A percentile compares a stretch with the other conserved stretches of the same genome.
These are phyloP conservation scores for Carassius carassius DNA, from an alignment of 2,113 vertebrate species.

Conservation along the genomic window DNA sequence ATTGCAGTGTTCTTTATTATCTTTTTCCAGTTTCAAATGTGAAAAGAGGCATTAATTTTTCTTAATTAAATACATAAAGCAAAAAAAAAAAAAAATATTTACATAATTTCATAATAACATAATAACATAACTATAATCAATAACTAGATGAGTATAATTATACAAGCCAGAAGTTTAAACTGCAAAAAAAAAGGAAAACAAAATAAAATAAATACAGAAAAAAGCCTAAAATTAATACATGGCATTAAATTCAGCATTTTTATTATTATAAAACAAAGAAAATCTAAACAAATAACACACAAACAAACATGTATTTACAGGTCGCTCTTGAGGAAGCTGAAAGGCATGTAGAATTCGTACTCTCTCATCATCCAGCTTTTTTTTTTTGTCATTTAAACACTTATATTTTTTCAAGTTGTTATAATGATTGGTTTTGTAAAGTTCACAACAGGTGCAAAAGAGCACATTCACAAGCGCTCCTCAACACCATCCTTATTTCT, in stretches of 20 bases:
- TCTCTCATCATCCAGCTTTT: constrained; percentile 48
- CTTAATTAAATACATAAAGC: constrained; percentile 91
- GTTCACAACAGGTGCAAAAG: constrained; percentile 53
- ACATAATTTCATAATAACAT: constrained; percentile 79
- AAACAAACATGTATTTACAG: constrained; percentile 72
- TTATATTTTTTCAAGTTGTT: constrained; percentile 64
- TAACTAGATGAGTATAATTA: constrained; percentile 79
- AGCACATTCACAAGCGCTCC: neutral
- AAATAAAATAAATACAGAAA: constrained; percentile 78
- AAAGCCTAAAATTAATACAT: constrained; percentile 47
- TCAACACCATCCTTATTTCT: neutral
- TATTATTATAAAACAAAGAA: constrained; percentile 55
- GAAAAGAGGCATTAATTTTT: constrained; percentile 87
- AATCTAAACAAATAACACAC: neutral
- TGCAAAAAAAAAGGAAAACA: constrained; percentile 70
- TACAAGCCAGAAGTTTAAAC: constrained; percentile 82
- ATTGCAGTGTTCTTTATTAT: constrained; percentile 76
- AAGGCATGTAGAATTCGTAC: constrained; percentile 68
- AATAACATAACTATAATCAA: constrained; percentile 83
- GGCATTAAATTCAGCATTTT: constrained; percentile 66
- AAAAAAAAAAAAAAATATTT: constrained; percentile 68
- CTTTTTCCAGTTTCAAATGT: constrained; percentile 86
- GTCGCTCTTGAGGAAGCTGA: constrained; percentile 72
- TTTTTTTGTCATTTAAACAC: neutral
- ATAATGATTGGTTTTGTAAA: constrained; percentile 62